Evolutionary conservation across 2,888 invertebrate species (phyloP), one percentile per base, ranked within the genome.

Genomic region (Chromoteleia sp.): DNA sequence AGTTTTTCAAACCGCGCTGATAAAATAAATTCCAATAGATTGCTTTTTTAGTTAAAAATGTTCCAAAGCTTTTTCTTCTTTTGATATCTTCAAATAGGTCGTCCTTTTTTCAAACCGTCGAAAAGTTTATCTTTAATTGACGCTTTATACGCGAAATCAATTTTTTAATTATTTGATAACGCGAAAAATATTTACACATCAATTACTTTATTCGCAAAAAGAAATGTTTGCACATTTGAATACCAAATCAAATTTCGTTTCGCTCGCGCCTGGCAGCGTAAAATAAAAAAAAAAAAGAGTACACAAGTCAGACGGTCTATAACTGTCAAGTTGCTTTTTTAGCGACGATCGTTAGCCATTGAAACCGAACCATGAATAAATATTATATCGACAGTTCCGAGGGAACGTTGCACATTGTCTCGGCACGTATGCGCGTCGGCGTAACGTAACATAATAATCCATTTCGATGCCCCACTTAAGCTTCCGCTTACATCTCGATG

Each of bases 381-480:
- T 73, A 74, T 79, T 21, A 39, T 54, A 79, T 79, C 61, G 79
- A 79, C 79, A 79, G 59, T 61, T 65, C 25, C 54, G 33, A 14
- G 39, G 2, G 21, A 54, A 1, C 6, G 45, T 39, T 33, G 14
- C 30, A 59, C 61, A 59, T 74, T 74, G 73, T 79, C 52, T 73
- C 54, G 19, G 19, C 6, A 30, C 30, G 29, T 36, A 63, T 19
- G 56, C 45, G 39, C 39, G 19, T 36, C 29, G 10, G 14, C 29
- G 21, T 63, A 65, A 39, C 45, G 25, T 61, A 79, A 67, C 67
- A 29, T 58, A 74, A 65, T 74, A 74, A 73, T 73, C 73, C 43
- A 50, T 67, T 73, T 58, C 39, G 59, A 39, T 67, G 79, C 15
- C 50, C 71, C 36, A 65, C 65, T 75, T 75, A 65, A 10, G 58